Evolutionary conservation across 1,140 invertebrate species (phyloP), one percentile per base, ranked within the genome.

Genomic region (Augochlora pura): DNA sequence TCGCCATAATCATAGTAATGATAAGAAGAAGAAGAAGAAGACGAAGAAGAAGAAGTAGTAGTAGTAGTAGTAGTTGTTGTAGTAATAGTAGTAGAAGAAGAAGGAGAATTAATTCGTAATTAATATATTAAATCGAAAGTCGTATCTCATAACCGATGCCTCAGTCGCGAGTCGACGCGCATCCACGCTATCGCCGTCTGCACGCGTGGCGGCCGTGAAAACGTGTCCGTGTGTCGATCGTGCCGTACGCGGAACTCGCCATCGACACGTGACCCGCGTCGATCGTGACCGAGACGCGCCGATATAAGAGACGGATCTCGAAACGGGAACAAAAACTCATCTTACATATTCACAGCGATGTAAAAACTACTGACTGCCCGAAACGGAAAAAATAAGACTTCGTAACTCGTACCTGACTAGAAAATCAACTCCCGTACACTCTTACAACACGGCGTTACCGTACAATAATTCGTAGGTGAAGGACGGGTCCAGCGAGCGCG

Each of bases 371-470:
- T 68, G 57, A n/a, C 10, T 67, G 65, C 49, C 49, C 2, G 25
- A 75, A 68, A 57, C 12, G n/a, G 65, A 83, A 74, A 76, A 42
- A 7, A 18, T n/a, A 67, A 75, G n/a, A 57, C 57, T 52, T 83
- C 68, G 70, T 83, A 72, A 72, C 60, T 62, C 23, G 54, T 83
- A 84, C 64, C 59, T 85, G 82, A 85, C 83, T 85, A 84, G 83
- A 85, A 81, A 81, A 77, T 80, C 39, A 77, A 69, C 57, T 60
- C 49, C 62, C 54, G 83, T 82, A 80, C 72, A 71, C 23, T 62
- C 46, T 64, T 84, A 84, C 59, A 52, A 52, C 49, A 71, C 60
- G 62, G 49, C n/a, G 54, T 23, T n/a, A 83, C 42, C 75, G 70
- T 74, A 83, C 67, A 80, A 73, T 79, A 76, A 83, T 83, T 85